phyloP scores from a whole-genome alignment of 1,140 invertebrate species.

The Drosophila nasuta region DNA sequence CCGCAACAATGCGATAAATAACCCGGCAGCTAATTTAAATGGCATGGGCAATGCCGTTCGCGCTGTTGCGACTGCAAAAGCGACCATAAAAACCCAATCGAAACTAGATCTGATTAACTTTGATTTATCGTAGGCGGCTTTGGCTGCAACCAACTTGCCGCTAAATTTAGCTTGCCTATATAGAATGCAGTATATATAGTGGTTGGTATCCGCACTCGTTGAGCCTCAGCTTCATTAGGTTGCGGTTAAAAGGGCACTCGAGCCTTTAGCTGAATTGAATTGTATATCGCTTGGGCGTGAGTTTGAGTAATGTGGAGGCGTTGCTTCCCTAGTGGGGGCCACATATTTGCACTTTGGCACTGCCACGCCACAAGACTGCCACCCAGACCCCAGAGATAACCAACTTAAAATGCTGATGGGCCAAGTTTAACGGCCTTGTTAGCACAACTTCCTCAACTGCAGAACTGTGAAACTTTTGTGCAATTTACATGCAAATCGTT shows the following conservation, averaged over 20 bases:
- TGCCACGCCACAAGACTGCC: constrained; percentile 17
- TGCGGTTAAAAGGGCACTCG: constrained; percentile 59
- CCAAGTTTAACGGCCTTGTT: constrained; percentile 73
- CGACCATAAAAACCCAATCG: constrained; percentile 77
- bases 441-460: constrained; percentile 61
- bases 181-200: neutral
- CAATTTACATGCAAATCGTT: constrained; percentile 74
- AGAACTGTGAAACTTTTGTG: constrained; percentile 17
- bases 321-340: constrained; percentile 39
- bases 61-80: constrained; percentile 18
- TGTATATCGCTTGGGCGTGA: constrained; percentile 66
- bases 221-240: constrained; percentile 70
- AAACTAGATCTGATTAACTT: constrained; percentile 83
- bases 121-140: constrained; percentile 78
- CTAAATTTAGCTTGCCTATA: constrained; percentile 68
- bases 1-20: constrained; percentile 79
- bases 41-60: constrained; percentile 52
- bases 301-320: constrained; percentile 77
- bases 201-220: constrained; percentile 1
- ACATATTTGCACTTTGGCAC: constrained; percentile 78
- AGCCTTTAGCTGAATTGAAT: constrained; percentile 65
- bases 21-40: constrained; percentile 82
- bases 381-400: constrained; percentile 10
- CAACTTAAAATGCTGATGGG: constrained; percentile 1
- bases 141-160: constrained; percentile 24